Evolutionary conservation across 1,140 invertebrate genomes (phyloP), one percentile per base, ranked within the genome.

Genomic region (Cataglyphis hispanica): DNA sequence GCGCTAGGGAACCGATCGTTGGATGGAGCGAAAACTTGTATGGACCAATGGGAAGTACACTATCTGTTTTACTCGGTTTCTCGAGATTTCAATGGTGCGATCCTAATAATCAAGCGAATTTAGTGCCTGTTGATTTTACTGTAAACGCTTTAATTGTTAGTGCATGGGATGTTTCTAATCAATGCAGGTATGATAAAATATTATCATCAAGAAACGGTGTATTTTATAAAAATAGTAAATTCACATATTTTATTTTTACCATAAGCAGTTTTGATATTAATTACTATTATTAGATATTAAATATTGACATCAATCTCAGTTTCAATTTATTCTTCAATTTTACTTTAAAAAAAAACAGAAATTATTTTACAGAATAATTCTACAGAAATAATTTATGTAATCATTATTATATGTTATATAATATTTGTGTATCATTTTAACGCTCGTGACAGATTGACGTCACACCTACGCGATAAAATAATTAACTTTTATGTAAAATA

Each of bases 11-110:
- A 92, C 96, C 96, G 70, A 90, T 96, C 53, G 92, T 94, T 61
- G 97, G 97, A 56, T 98, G 97, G 97, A 97, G 97, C 70, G 97
- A 98, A 93, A 98, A 98, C 94, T 95, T 97, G 72, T 98, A 98
- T 94, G 97, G 97, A 64, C 96, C 97, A 67, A 97, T 97, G 91
- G 97, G 96, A 66, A 92, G 96, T 43, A 93, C 95, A 63, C 94
- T 95, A 43, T 95, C 95, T 58, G 93, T 95, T 66, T 96, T 96
- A 19, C 96, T 96, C 91, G 98, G 98, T 66, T 90, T 98, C 37
- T 92, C 98, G 46, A 96, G 96, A 89, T 96, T 96, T 69, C 95
- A 97, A 91, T 95, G 96, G 75, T 96, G 96, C 78, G 94, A 96
- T 91, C 89, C 91, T 11, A 93, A 95, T 61, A 94, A 94, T 27